These are phyloP conservation scores for Drosophila flavopinicola DNA, from an alignment of 2,888 invertebrate species.

Conservation along the genomic window DNA sequence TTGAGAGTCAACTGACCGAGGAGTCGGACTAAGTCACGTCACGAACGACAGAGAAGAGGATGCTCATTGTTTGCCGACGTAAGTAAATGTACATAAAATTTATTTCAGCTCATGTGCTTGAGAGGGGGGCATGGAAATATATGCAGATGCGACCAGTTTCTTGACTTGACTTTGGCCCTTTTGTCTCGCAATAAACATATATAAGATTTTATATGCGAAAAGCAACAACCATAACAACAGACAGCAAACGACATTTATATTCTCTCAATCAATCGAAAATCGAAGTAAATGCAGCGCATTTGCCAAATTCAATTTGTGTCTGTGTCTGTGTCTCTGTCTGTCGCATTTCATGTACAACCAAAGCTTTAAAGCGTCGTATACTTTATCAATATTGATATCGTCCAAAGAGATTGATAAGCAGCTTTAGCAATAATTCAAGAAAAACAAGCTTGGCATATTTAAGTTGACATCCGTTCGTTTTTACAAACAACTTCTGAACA, in stretches of 20 bases:
- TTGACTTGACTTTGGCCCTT: conserved; percentile 64
- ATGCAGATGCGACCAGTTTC: conserved; percentile 73
- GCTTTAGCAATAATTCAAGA: background rate
- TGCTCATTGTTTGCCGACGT: conserved; percentile 75
- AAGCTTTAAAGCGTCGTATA: conserved; percentile 39
- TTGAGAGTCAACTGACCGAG: conserved; percentile 41
- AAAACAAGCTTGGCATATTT: background rate
- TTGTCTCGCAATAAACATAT: conserved; percentile 73
- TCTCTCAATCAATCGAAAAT: conserved; percentile 62
- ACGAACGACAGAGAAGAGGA: conserved; percentile 49
- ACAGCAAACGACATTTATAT: conserved; percentile 13
- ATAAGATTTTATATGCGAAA: conserved; percentile 48
- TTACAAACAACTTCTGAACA: background rate
- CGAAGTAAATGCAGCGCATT: conserved; percentile 62
- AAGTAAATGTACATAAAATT: conserved; percentile 79
- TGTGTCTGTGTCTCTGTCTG: conserved; percentile 1
- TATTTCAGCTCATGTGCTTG: conserved; percentile 62
- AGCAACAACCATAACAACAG: conserved; percentile 59
- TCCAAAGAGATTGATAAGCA: conserved; percentile 26
- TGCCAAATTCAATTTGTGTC: conserved; percentile 59
- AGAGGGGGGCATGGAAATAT: conserved; percentile 56
- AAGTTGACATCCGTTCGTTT: background rate
- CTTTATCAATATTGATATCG: conserved; percentile 20
- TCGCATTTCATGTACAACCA: conserved; percentile 19
- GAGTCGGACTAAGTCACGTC: conserved; percentile 68